Evolutionary conservation across 2,113 vertebrate genomes (phyloP), one percentile per base, ranked within the genome.

Genomic region (Phaethornis superciliosus): DNA sequence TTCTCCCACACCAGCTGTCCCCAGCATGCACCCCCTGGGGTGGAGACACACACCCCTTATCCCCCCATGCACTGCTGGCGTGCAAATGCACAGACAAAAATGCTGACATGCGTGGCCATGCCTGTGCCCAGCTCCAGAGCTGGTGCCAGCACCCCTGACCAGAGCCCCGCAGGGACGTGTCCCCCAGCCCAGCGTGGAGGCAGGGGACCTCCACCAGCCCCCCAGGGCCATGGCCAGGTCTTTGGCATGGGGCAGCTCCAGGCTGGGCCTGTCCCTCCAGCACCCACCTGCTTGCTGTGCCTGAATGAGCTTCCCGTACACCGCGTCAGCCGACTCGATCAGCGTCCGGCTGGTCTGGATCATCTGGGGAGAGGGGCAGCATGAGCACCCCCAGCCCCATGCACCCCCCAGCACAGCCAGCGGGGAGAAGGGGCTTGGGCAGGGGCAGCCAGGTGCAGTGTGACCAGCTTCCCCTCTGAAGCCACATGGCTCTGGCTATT

Each of bases 291-390:
- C 98, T 67, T 98, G 98, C 94, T 99, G 98, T 24, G 98, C 98
- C 96, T 99, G 99, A 52, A 98, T 98, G 76, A 99, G 98, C 93
- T 98, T 99, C 83, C 96, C 95, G 15, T 99, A 98, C 92, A 99
- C 98, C 1, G 91, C 95, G 8, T 99, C 99, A 0, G 99, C 98
- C 4, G 98, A 98, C 93, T 99, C 99, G 4, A 99, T 99, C 97
- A 99, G 97, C 0, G 98, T 99, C 92, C 98, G 98, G 97, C 98
- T 99, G 71, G 98, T 99, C 97, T 99, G 99, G 97, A 99, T 99
- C 98, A 99, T 99, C 99, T 99, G 71, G 6, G 81, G 89, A 93
- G 76, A 94, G 28, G 56, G 44, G 32, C 2, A 11, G 10, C 1
- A 2, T 83, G 81, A 96, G 81, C 60, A 81, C 18, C 46, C 40